These are phyloP conservation scores for Callorhinus ursinus DNA, from an alignment of 2,113 vertebrate genomes.

Conservation along the genomic window DNA sequence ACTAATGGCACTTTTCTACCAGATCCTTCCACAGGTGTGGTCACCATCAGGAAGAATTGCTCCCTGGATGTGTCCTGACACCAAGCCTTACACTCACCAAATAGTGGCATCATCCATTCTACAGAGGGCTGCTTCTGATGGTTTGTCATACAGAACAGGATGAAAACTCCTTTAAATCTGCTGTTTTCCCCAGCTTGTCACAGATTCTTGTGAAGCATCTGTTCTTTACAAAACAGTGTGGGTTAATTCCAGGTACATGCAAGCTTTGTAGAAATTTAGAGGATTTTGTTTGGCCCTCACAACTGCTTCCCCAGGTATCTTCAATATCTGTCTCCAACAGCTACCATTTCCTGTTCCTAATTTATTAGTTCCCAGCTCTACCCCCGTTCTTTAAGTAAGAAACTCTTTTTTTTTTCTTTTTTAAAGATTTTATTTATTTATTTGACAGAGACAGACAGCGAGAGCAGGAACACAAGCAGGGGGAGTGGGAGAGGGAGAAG, in stretches of 20 bases:
- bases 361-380: neutral
- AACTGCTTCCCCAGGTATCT: neutral
- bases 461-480: too few relatives aligned
- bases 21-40: fast-evolving
- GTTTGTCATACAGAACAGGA: neutral
- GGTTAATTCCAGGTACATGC: neutral
- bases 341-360: neutral
- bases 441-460: too few relatives aligned
- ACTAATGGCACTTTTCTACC: neutral
- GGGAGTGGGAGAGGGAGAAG: too few relatives aligned
- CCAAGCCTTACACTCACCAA: neutral
- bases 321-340: neutral
- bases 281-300: neutral
- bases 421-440: too few relatives aligned
- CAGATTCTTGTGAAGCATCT: conserved; percentile 39
- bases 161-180: neutral
- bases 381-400: neutral
- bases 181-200: neutral
- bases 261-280: neutral
- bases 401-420: too few relatives aligned
- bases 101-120: neutral
- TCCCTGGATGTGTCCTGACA: neutral
- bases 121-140: neutral
- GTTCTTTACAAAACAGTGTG: conserved; percentile 30
- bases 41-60: neutral